Conservation (phyloP, 2,888 invertebrate genomes). For the Cryptops parisi region DNA sequence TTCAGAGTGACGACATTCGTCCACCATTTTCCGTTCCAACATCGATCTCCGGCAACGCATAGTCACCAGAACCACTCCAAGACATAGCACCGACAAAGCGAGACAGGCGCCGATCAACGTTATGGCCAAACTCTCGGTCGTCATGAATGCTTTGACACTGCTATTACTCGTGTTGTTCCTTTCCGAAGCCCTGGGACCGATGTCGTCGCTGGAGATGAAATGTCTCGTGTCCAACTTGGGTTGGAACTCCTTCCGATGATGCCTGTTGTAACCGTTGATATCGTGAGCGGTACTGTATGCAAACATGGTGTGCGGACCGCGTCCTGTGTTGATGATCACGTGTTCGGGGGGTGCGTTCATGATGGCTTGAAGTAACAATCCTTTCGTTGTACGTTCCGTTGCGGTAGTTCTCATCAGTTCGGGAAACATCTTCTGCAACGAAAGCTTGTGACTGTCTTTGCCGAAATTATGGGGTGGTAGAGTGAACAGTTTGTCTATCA, state of each 20-base stretch:
- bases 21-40: background rate
- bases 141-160: background rate
- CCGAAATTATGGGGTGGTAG: background rate
- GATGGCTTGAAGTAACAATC: background rate
- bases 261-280: background rate
- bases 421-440: background rate
- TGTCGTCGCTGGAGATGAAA: background rate
- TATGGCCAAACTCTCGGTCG: constrained; percentile 16
- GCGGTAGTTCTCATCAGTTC: background rate
- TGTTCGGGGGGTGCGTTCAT: background rate
- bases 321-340: background rate
- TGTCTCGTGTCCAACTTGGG: background rate
- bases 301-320: constrained; percentile 2
- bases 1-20: background rate
- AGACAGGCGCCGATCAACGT: constrained; percentile 17
- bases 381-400: background rate
- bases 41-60: constrained; percentile 14
- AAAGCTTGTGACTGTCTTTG: background rate
- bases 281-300: background rate
- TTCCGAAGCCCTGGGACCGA: background rate
- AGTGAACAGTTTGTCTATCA: background rate
- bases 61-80: constrained; percentile 15
- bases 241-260: background rate
- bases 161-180: background rate
- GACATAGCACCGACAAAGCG: constrained; percentile 14